These are phyloP conservation scores for Baryphthengus martii DNA, from an alignment of 2,113 vertebrate genomes.

Conservation along the genomic window DNA sequence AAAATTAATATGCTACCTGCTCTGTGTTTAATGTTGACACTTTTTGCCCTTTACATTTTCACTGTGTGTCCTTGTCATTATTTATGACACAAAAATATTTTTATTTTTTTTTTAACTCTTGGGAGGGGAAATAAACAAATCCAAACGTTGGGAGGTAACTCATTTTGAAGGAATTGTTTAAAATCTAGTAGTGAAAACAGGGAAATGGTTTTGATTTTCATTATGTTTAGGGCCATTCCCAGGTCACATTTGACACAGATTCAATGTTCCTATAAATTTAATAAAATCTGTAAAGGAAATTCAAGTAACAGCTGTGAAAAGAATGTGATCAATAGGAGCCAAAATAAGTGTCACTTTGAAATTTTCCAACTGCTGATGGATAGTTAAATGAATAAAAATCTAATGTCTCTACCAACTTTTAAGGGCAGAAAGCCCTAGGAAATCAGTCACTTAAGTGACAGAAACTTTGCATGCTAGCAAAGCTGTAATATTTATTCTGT, in stretches of 20 bases:
- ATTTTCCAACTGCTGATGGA: slow-evolving; percentile 58
- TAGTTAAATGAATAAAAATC: slow-evolving; percentile 54
- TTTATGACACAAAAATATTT: slow-evolving; percentile 51
- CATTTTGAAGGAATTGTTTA: slow-evolving; percentile 67
- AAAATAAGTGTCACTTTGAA: slow-evolving; percentile 68
- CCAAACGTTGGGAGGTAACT: not conserved
- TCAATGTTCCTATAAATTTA: slow-evolving; percentile 74
- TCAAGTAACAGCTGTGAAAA: slow-evolving; percentile 66
- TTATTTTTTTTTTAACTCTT: slow-evolving; percentile 3
- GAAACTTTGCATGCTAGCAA: not conserved
- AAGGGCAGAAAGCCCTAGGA: slow-evolving; percentile 35
- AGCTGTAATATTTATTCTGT: not conserved
- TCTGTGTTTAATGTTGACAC: slow-evolving; percentile 50
- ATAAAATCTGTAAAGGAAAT: slow-evolving; percentile 70
- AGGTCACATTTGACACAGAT: slow-evolving; percentile 66
- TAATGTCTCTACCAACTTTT: slow-evolving; percentile 34
- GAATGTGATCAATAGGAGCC: slow-evolving; percentile 63
- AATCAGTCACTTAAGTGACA: slow-evolving; percentile 32
- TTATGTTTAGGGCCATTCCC: slow-evolving; percentile 58
- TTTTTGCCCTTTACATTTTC: slow-evolving; percentile 39
- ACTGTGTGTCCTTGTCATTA: slow-evolving; percentile 40
- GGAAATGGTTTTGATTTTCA: slow-evolving; percentile 70
- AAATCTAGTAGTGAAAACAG: slow-evolving; percentile 59
- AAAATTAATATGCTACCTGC: slow-evolving; percentile 43
- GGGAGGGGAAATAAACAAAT: not conserved